phyloP scores from a whole-genome alignment of 2,797 vertebrate species.

The Protosalanx chinensis region DNA sequence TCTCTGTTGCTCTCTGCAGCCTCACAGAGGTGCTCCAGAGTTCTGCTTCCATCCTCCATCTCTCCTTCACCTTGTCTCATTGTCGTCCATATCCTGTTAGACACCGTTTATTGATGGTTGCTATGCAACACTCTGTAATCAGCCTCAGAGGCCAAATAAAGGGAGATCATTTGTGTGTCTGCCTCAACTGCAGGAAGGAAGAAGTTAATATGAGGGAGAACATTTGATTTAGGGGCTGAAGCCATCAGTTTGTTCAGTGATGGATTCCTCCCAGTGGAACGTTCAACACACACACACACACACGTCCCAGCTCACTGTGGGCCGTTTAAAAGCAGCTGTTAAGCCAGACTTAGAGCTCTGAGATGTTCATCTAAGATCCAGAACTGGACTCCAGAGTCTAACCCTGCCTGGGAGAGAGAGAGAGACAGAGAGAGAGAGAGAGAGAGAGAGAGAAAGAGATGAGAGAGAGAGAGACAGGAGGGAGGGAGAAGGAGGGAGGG shows the following conservation, averaged over 20 bases:
- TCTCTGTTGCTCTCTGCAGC: not conserved
- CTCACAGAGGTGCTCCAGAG: no score
- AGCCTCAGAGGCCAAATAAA: constrained; percentile 2
- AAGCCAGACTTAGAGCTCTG: constrained; percentile 32
- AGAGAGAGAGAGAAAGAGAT: not conserved
- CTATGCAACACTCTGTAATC: constrained; percentile 15
- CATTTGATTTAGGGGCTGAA: constrained; percentile 49
- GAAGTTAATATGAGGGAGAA: constrained; percentile 24
- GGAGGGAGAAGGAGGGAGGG: not conserved
- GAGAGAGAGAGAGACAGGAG: not conserved
- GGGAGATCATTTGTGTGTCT: not conserved
- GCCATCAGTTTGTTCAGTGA: constrained; percentile 38
- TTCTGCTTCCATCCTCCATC: not conserved
- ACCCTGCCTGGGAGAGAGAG: not conserved
- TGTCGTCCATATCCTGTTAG: constrained; percentile 2
- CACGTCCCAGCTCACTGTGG: not conserved
- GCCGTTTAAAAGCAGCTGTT: constrained; percentile 19
- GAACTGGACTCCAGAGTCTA: not conserved
- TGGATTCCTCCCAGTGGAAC: constrained; percentile 46
- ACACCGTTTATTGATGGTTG: constrained; percentile 20
- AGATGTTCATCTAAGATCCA: constrained; percentile 19
- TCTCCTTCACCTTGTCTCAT: constrained; percentile 10
- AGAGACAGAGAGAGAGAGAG: not conserved
- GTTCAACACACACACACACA: constrained; percentile 26
- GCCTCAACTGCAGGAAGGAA: not conserved